Conservation (phyloP, 2,113 vertebrate species). For the Puffinus mauretanicus region DNA sequence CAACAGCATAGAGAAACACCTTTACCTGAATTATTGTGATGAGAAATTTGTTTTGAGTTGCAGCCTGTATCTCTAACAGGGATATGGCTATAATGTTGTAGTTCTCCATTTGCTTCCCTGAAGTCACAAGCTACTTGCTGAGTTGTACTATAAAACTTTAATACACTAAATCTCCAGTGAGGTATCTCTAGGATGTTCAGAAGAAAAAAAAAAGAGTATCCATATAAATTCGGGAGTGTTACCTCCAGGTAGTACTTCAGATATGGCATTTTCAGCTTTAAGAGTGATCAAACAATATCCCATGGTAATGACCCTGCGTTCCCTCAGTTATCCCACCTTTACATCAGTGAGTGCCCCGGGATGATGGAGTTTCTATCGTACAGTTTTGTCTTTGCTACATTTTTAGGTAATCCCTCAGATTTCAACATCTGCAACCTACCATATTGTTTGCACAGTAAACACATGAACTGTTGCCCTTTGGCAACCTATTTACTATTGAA, state of each 20-base stretch:
- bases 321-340: neutral
- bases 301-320: accelerated
- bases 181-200: neutral
- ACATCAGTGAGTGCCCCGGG: accelerated
- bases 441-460: neutral
- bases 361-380: neutral
- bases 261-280: neutral
- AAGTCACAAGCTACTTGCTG: neutral
- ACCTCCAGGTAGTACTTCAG: neutral
- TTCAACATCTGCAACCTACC: neutral
- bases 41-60: neutral
- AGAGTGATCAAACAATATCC: neutral
- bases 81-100: neutral
- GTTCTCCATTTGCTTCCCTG: neutral
- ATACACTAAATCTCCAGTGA: neutral
- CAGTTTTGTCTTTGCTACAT: neutral
- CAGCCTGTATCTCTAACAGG: neutral
- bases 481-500: neutral
- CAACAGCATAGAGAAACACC: neutral
- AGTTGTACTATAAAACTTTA: neutral
- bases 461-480: neutral
- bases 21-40: neutral
- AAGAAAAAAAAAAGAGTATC: neutral
- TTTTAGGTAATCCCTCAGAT: neutral
- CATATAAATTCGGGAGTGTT: neutral